Percentiles rank a stretch among this genome's conserved stretches.
Conservation (phyloP, 2,113 vertebrate genomes). For the Psittacula cyanocephala region DNA sequence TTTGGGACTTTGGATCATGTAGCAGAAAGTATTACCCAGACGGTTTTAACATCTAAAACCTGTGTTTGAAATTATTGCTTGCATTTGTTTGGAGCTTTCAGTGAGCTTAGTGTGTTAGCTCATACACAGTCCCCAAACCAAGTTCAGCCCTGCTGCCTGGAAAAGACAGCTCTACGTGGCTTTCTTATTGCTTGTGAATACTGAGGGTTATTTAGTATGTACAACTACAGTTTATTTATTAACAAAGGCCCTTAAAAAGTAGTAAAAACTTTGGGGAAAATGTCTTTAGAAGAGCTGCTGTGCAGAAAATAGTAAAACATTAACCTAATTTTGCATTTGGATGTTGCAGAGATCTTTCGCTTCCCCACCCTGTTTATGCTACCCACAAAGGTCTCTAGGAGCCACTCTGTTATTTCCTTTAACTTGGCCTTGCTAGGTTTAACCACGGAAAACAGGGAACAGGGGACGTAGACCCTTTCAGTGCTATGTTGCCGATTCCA, state of each 20-base stretch:
- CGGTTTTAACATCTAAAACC: conserved; percentile 45
- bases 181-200: conserved; percentile 84
- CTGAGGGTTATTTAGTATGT: conserved; percentile 73
- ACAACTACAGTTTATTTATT: conserved; percentile 70
- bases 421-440: background rate
- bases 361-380: background rate
- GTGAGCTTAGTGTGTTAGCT: conserved; percentile 62
- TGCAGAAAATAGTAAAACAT: conserved; percentile 39
- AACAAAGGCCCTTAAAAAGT: conserved; percentile 71
- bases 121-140: conserved; percentile 67
- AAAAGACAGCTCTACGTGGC: conserved; percentile 64
- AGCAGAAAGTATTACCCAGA: conserved; percentile 42
- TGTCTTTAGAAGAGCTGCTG: conserved; percentile 49
- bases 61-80: conserved; percentile 78
- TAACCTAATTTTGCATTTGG: conserved; percentile 53
- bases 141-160: conserved; percentile 63
- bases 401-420: background rate
- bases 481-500: background rate
- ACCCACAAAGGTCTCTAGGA: background rate
- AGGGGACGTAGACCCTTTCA: background rate
- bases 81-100: conserved; percentile 65
- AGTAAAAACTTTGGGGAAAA: conserved; percentile 28
- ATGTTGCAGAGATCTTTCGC: conserved; percentile 29
- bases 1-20: conserved; percentile 62
- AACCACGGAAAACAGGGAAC: background rate